Percentiles rank a stretch among this genome's conserved stretches.
Conservation (phyloP, 1,140 invertebrate genomes). For the Saccostrea echinata region DNA sequence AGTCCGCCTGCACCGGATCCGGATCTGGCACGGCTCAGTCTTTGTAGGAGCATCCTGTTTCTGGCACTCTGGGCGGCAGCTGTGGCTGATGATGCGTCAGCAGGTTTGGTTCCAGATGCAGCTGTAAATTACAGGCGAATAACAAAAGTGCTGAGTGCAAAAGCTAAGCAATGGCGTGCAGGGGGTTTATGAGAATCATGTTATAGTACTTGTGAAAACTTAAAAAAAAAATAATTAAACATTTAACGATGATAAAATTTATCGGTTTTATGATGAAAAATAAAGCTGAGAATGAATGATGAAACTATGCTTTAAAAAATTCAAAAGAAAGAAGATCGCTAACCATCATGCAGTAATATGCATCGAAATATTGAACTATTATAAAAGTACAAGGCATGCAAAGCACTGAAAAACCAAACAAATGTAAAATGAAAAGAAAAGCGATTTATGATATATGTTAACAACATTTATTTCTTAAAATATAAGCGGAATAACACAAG, state of each 20-base stretch:
- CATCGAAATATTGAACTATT: neutral
- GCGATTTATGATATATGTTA: neutral
- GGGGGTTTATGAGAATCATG: neutral
- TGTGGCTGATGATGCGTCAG: neutral
- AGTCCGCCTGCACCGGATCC: neutral
- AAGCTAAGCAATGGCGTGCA: slow-evolving; percentile 21
- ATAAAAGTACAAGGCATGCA: neutral
- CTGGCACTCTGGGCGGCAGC: slow-evolving; percentile 11
- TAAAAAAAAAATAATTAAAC: too few relatives aligned
- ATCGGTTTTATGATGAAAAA: neutral
- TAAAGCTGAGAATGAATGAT: neutral
- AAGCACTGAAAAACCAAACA: neutral
- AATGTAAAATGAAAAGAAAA: neutral
- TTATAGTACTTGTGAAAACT: too few relatives aligned
- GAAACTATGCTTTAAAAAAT: neutral
- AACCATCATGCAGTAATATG: neutral
- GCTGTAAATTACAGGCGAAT: slow-evolving; percentile 32
- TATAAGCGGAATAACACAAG: slow-evolving; percentile 3
- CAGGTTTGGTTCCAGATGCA: neutral
- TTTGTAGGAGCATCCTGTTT: slow-evolving; percentile 11
- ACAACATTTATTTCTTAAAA: neutral
- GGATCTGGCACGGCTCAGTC: neutral
- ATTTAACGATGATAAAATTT: neutral
- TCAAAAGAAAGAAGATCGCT: neutral
- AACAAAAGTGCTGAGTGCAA: slow-evolving; percentile 30